Percentiles rank a stretch among this genome's conserved stretches.
Evolutionary conservation across 1,140 invertebrate genomes (phyloP).

Genomic region (Hycleus cichorii): DNA sequence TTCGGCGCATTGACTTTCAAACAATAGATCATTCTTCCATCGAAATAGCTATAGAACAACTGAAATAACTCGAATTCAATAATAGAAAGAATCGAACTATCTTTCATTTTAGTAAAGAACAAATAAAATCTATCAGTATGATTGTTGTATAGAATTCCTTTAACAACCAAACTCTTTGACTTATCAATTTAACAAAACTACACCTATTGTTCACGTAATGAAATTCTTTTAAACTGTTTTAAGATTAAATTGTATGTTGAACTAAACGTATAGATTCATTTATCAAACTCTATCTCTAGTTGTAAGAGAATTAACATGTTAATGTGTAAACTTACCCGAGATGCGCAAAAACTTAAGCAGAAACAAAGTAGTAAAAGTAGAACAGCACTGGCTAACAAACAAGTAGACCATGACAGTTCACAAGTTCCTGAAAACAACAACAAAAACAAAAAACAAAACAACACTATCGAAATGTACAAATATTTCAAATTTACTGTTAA

Average conservation of each 20-base stretch:
- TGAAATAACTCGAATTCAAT: no score
- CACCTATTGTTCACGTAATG: not conserved
- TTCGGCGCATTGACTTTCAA: not conserved
- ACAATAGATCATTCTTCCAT: no score
- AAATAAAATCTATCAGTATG: no score
- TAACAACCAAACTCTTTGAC: not conserved
- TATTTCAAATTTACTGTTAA: not conserved
- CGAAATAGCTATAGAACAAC: no score
- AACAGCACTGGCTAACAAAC: conserved; percentile 49
- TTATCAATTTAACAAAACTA: not conserved
- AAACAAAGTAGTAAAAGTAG: conserved; percentile 51
- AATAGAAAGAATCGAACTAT: no score
- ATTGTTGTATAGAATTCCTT: not conserved
- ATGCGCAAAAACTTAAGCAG: conserved; percentile 52
- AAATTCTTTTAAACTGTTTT: not conserved
- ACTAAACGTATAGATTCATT: not conserved
- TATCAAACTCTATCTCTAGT: not conserved
- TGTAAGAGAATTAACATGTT: not conserved
- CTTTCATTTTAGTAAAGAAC: no score
- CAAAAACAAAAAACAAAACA: not conserved
- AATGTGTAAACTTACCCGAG: conserved; percentile 33
- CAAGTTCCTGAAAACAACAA: conserved; percentile 50
- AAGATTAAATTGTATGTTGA: not conserved
- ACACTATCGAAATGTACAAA: not conserved
- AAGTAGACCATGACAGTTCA: conserved; percentile 56